Percentiles rank a stretch among this genome's conserved stretches.
Conservation (phyloP, 2,888 invertebrate species). For the Drosophila subsilvestris region DNA sequence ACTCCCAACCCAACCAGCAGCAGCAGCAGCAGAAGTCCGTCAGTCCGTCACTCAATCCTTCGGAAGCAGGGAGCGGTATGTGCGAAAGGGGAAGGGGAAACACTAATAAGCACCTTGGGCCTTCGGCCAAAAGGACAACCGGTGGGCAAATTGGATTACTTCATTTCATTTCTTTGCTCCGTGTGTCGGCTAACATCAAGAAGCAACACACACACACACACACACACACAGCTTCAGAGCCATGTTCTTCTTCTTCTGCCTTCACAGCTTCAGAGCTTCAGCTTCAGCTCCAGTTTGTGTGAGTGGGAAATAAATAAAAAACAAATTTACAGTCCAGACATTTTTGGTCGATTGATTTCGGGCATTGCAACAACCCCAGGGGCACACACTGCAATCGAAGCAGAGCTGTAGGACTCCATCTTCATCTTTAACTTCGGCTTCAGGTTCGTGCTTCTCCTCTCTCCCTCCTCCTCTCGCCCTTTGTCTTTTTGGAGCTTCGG, state of each 20-base stretch:
- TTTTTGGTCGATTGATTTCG: conserved; percentile 74
- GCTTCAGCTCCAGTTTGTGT: conserved; percentile 5
- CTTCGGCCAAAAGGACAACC: conserved; percentile 69
- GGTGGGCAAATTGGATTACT: conserved; percentile 76
- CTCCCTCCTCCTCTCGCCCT: neutral
- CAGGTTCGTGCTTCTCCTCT: conserved; percentile 1
- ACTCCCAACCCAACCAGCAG: neutral
- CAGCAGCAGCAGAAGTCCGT: no score
- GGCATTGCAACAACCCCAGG: conserved; percentile 44
- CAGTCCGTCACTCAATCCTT: conserved; percentile 6
- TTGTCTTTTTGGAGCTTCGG: conserved; percentile 4
- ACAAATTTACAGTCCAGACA: conserved; percentile 65
- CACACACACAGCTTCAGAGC: neutral
- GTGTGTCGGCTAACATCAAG: conserved; percentile 63
- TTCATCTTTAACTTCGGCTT: conserved; percentile 8
- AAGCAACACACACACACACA: conserved; percentile 9
- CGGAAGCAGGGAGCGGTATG: neutral
- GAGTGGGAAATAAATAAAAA: conserved; percentile 66
- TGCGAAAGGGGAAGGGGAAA: neutral
- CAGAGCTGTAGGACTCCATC: neutral
- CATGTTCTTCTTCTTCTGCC: no score
- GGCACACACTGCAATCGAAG: neutral
- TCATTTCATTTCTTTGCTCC: conserved; percentile 58
- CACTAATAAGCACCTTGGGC: conserved; percentile 73
- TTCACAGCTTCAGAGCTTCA: neutral